Evolutionary conservation across 2,113 vertebrate genomes (phyloP), one percentile per base, ranked within the genome.

Genomic region (Columbina picui): DNA sequence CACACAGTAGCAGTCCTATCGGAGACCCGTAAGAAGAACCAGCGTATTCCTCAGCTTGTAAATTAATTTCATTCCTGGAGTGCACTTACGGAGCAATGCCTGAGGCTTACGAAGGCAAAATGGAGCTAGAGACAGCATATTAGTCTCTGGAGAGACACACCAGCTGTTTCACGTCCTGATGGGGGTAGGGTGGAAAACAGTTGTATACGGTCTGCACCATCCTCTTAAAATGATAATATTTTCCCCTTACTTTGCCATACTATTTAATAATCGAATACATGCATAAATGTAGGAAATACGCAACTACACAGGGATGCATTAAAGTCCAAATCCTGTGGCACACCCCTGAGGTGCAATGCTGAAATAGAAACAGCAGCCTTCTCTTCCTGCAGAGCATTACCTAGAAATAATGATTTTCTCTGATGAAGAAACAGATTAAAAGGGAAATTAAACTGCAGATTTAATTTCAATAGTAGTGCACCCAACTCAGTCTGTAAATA

Each of bases 1-100:
- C 39, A 10, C 20, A 78, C 68, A 90, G 88, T 18, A 91, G 93
- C 93, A 93, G 90, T 82, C 90, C 92, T 89, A 47, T 68, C 75
- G 83, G 34, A 85, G 83, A 88, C 79, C 32, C 84, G 69, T 96
- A 90, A 94, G 94, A 60, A 96, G 65, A 73, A 94, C 85, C 6
- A 86, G 73, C 2, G 0, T 94, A 83, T 79, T 94, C 89, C 83
- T 94, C 89, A 80, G 81, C 83, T 91, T 97, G 90, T 93, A 96
- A 96, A 95, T 95, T 92, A 94, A 97, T 92, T 95, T 90, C 84
- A 88, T 94, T 95, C 92, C 96, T 96, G 77, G 83, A 96, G 86
- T 87, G 92, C 77, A 93, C 36, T 90, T 94, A 91, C 36, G 91
- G 92, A 83, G 84, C 92, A 94, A 94, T 57, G 89, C 92, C 94